Evolutionary conservation across 1,140 invertebrate species (phyloP).

Genomic region (Drosophila sturtevanti): DNA sequence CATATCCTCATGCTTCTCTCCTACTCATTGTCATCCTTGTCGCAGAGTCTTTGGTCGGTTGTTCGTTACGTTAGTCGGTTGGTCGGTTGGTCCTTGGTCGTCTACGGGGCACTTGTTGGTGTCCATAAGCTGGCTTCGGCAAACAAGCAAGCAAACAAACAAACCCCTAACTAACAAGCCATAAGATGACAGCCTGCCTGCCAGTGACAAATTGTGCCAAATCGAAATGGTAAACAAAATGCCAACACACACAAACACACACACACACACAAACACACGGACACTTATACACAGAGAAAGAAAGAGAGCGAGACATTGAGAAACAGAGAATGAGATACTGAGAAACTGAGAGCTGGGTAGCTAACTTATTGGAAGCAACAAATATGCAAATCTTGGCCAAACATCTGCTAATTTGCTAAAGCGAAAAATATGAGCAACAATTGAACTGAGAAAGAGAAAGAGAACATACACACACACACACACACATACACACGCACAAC

Average conservation of each 20-base stretch:
- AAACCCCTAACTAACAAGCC: slow-evolving; percentile 76
- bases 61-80: neutral
- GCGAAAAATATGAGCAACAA: slow-evolving; percentile 68
- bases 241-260: slow-evolving; percentile 17
- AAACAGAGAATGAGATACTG: neutral
- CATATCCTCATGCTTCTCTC: neutral
- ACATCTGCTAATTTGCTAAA: slow-evolving; percentile 78
- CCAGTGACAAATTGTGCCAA: slow-evolving; percentile 79
- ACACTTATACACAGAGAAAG: neutral
- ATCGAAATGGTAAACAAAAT: slow-evolving; percentile 78
- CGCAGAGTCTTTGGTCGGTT: slow-evolving; percentile 33
- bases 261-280: neutral
- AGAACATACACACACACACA: neutral
- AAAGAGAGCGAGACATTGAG: neutral
- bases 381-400: slow-evolving; percentile 67
- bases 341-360: slow-evolving; percentile 2
- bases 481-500: neutral
- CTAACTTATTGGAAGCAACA: slow-evolving; percentile 35
- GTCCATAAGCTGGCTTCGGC: slow-evolving; percentile 76
- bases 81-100: neutral
- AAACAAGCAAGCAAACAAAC: slow-evolving; percentile 65
- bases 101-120: slow-evolving; percentile 68
- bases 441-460: slow-evolving; percentile 17
- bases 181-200: slow-evolving; percentile 73
- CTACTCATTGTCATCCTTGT: slow-evolving; percentile 5